phyloP scores from a whole-genome alignment of 2,888 invertebrate species.

The Trisateles emortualis region DNA sequence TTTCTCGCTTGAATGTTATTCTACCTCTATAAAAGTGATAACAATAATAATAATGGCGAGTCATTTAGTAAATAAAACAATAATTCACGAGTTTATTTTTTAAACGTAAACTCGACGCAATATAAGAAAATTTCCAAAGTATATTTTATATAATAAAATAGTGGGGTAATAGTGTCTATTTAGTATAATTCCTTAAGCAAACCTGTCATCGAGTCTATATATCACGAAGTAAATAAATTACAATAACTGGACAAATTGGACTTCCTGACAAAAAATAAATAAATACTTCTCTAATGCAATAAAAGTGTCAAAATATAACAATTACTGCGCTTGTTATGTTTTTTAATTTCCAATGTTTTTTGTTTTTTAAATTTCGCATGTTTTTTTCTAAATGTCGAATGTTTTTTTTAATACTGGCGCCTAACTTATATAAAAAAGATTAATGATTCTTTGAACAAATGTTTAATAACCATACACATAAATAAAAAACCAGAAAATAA shows the following conservation, averaged over 20 bases:
- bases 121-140: background rate
- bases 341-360: conserved; percentile 26
- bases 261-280: conserved; percentile 2
- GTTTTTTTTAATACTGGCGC: conserved; percentile 31
- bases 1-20: no score
- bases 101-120: background rate
- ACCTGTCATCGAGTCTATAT: background rate
- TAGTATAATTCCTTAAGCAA: background rate
- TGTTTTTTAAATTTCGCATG: no score
- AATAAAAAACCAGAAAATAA: no score
- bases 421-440: conserved; percentile 32
- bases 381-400: conserved; percentile 24
- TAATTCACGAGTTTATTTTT: no score
- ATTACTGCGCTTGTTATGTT: conserved; percentile 21
- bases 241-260: background rate
- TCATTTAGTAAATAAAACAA: no score
- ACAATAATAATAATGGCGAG: no score
- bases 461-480: conserved; percentile 18
- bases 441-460: conserved; percentile 31
- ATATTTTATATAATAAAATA: no score
- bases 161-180: background rate
- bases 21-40: no score
- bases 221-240: background rate
- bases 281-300: conserved; percentile 5
- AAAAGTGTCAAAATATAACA: conserved; percentile 15